Percentiles rank a stretch among this genome's conserved stretches.
Conservation (phyloP, 2,797 vertebrate genomes). For the Gallinago stenura region DNA sequence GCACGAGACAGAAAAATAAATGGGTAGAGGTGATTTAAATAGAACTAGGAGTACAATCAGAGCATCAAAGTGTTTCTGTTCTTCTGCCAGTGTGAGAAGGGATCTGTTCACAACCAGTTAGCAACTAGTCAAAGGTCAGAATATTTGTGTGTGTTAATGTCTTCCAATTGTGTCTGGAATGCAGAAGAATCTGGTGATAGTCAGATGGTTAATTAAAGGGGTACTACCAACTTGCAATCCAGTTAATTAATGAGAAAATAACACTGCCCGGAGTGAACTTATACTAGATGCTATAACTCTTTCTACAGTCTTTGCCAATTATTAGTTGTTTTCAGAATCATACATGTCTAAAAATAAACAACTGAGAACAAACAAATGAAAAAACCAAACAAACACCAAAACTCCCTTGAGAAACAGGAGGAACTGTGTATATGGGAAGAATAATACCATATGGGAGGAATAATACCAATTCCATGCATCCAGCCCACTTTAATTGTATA, state of each 20-base stretch:
- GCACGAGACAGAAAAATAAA: background rate
- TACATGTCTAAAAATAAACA: background rate
- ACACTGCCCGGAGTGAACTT: background rate
- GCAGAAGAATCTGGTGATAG: background rate
- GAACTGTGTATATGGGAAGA: background rate
- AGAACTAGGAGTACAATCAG: background rate
- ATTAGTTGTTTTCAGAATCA: background rate
- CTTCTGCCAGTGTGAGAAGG: background rate
- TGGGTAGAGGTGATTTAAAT: background rate
- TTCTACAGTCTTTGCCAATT: background rate
- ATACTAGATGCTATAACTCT: background rate
- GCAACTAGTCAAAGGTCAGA: constrained; percentile 1
- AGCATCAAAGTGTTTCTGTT: background rate
- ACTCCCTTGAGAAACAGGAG: background rate
- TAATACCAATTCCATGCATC: background rate
- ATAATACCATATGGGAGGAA: background rate
- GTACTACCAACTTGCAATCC: background rate
- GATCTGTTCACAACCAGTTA: background rate
- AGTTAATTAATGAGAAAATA: constrained; percentile 10
- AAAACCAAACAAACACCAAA: background rate
- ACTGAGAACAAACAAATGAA: background rate
- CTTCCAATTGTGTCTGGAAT: background rate
- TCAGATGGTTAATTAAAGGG: constrained; percentile 11
- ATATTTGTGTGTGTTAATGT: background rate
- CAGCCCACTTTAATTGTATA: background rate